Evolutionary conservation across 1,140 invertebrate species (phyloP), one percentile per base, ranked within the genome.

Genomic region (Hormaphis cornu): DNA sequence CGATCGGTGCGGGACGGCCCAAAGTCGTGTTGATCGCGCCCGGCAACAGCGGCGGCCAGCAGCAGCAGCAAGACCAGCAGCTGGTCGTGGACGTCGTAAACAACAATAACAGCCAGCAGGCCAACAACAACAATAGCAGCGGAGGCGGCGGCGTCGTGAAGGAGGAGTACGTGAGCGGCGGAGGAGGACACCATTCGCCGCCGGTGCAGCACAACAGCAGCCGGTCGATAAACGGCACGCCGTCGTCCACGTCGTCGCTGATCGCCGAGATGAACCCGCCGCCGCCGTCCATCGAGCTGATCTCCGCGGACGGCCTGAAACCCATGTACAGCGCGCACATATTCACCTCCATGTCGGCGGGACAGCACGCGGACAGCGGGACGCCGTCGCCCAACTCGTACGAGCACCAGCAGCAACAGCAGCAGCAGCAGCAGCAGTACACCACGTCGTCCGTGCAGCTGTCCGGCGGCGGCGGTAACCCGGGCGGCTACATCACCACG

Each of bases 381-480:
- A 78, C 79, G 14, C 80, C 80, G 18, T 81, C 80, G 35, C 83
- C 84, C 16, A 84, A 82, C 66, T 83, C 84, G n/a, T 84, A 83
- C 71, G 77, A 74, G 52, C 78, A 81, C 71, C 72, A 79, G 59
- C n/a, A n/a, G n/a, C n/a, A n/a, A n/a, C n/a, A n/a, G n/a, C n/a
- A n/a, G n/a, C n/a, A n/a, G n/a, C n/a, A 74, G 52, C 78, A 81
- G 70, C 72, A 79, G 59, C 82, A 83, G 75, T 83, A 83, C 74
- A 80, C 75, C 37, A 73, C 78, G 28, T 72, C 77, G 79, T 72
- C 82, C 78, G 77, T 83, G 78, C 76, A 81, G 78, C 24, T 26
- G 14, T 70, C 80, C 77, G 79, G 77, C 8, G 54, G 54, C 28
- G 50, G 24, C 35, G 72, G 79, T 76, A 72, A 76, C 77, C 54